These are phyloP conservation scores for Drosophila orena DNA, from an alignment of 1,140 invertebrate genomes.

Conservation along the genomic window DNA sequence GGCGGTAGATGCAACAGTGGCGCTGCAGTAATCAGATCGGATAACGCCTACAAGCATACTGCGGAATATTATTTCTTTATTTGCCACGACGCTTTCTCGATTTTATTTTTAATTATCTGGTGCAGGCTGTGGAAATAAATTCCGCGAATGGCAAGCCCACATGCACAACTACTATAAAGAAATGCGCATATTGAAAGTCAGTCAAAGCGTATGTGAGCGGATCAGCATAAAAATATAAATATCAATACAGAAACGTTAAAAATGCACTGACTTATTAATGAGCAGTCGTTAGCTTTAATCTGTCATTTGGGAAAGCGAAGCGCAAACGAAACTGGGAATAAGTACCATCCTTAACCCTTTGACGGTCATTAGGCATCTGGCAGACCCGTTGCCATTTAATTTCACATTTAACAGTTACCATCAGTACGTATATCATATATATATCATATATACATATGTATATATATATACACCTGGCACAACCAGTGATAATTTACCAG, in stretches of 20 bases:
- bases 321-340: background rate
- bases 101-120: conserved; percentile 63
- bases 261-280: background rate
- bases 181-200: conserved; percentile 35
- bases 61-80: conserved; percentile 18
- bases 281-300: conserved; percentile 13
- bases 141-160: conserved; percentile 5
- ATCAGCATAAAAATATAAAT: background rate
- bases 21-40: conserved; percentile 5
- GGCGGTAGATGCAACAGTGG: background rate
- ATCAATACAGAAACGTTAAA: background rate
- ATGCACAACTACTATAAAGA: conserved; percentile 14
- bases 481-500: conserved; percentile 34
- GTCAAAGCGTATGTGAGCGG: conserved; percentile 12
- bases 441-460: too few species aligned
- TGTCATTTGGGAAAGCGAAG: conserved; percentile 4
- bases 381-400: conserved; percentile 37
- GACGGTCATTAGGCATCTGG: conserved; percentile 34
- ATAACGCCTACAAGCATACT: conserved; percentile 32
- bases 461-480: too few species aligned
- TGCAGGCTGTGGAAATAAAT: conserved; percentile 35
- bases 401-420: conserved; percentile 35
- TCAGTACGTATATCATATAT: background rate
- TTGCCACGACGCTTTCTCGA: conserved; percentile 47
- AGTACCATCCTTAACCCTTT: conserved; percentile 34